A percentile compares a stretch with the other conserved stretches of the same genome.
Conservation (phyloP, 2,888 invertebrate genomes). For the Dryobotodes eremita region DNA sequence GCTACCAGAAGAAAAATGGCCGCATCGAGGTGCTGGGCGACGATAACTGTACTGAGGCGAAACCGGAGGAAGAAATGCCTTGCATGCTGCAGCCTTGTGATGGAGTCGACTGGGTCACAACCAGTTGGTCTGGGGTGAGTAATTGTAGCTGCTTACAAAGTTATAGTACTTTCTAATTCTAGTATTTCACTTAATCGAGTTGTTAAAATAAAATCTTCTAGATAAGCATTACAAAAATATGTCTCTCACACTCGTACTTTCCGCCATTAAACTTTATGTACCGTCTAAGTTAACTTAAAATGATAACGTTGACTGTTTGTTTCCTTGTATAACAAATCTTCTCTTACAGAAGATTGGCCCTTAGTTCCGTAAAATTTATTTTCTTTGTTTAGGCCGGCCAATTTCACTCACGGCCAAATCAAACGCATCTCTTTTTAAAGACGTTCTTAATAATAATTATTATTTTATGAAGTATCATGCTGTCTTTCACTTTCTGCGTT, state of each 20-base stretch:
- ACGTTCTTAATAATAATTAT: not conserved
- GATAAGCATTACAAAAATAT: not conserved
- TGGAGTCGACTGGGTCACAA: conserved; percentile 97
- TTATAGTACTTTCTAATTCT: not conserved
- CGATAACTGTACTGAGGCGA: conserved; percentile 92
- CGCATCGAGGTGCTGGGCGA: conserved; percentile 93
- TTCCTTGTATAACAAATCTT: not conserved
- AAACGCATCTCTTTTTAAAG: not conserved
- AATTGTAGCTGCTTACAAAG: not conserved
- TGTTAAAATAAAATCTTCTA: not conserved
- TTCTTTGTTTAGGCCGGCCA: not conserved
- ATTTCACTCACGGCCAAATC: not conserved
- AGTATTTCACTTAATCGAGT: not conserved
- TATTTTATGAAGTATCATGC: not conserved
- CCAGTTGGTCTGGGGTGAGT: conserved; percentile 96
- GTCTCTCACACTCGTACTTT: not conserved
- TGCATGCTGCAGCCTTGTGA: conserved; percentile 96
- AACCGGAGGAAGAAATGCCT: conserved; percentile 92
- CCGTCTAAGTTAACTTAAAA: not conserved
- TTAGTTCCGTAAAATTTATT: not conserved
- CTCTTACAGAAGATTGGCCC: not conserved
- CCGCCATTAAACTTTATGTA: not conserved
- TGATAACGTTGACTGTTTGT: not conserved
- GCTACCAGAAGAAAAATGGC: conserved; percentile 92
- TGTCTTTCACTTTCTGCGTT: not conserved